These are phyloP conservation scores for Saimiri boliviensis DNA, from an alignment of 2,113 vertebrate species.

Conservation along the genomic window DNA sequence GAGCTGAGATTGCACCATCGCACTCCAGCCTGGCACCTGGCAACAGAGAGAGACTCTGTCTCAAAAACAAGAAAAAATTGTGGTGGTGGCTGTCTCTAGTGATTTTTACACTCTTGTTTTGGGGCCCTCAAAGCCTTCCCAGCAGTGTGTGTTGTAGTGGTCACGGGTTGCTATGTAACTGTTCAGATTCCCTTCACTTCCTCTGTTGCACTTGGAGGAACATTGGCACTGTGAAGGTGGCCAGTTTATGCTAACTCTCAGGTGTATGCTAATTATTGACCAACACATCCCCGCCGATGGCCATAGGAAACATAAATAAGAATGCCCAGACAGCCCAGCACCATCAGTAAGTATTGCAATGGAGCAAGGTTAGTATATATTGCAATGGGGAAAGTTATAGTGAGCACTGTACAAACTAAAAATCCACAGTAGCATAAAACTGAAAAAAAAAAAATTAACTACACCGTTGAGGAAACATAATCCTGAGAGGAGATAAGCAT, in stretches of 20 bases:
- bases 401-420: neutral
- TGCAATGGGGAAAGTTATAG: neutral
- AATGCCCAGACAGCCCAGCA: neutral
- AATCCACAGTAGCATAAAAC: neutral
- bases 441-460: slow-evolving; percentile 40
- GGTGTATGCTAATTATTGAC: neutral
- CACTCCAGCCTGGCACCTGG: no score
- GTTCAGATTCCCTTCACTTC: neutral
- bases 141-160: neutral
- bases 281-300: neutral
- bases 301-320: neutral
- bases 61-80: neutral
- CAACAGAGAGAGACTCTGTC: no score
- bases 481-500: neutral
- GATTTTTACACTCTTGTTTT: neutral
- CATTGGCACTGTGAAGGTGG: neutral
- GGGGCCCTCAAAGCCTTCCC: no score
- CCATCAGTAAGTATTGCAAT: neutral
- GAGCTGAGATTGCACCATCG: no score
- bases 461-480: slow-evolving; percentile 4
- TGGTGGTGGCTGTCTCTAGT: neutral
- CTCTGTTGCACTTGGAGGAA: neutral
- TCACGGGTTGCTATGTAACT: neutral
- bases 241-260: neutral
- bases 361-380: neutral